Conservation (phyloP, 2,113 vertebrate genomes). For the Oreochromis tanganicae region DNA sequence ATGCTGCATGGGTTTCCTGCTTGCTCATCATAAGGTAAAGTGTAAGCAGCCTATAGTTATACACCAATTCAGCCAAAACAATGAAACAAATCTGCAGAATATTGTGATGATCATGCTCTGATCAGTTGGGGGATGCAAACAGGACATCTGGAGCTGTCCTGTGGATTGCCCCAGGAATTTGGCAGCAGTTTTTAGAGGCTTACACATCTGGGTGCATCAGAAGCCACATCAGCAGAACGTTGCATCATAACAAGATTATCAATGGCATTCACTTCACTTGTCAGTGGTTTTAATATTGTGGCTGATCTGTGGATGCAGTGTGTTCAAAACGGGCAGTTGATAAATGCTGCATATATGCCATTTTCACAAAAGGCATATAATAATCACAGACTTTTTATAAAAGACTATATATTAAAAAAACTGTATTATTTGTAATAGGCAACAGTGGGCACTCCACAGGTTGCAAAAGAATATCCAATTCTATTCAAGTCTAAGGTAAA, state of each 20-base stretch:
- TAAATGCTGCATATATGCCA: background rate
- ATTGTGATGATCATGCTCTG: background rate
- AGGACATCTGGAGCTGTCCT: fast-evolving
- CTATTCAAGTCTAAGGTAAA: background rate
- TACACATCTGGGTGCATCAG: fast-evolving
- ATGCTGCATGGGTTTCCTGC: background rate
- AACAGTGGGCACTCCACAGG: background rate
- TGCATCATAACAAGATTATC: fast-evolving
- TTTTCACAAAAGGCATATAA: background rate
- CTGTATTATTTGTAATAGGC: background rate
- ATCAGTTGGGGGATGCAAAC: background rate
- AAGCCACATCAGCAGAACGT: background rate
- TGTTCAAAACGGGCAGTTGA: background rate
- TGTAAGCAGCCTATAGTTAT: background rate
- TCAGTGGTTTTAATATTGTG: background rate
- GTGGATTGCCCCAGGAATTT: background rate
- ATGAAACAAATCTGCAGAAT: background rate
- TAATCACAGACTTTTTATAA: background rate
- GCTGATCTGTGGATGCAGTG: background rate
- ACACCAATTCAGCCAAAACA: background rate
- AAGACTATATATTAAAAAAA: background rate
- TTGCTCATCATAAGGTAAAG: background rate
- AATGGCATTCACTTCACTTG: background rate
- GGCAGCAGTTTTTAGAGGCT: background rate
- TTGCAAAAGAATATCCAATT: background rate